Evolutionary conservation across 2,797 vertebrate genomes (phyloP).

Genomic region (Kryptopterus vitreolus): DNA sequence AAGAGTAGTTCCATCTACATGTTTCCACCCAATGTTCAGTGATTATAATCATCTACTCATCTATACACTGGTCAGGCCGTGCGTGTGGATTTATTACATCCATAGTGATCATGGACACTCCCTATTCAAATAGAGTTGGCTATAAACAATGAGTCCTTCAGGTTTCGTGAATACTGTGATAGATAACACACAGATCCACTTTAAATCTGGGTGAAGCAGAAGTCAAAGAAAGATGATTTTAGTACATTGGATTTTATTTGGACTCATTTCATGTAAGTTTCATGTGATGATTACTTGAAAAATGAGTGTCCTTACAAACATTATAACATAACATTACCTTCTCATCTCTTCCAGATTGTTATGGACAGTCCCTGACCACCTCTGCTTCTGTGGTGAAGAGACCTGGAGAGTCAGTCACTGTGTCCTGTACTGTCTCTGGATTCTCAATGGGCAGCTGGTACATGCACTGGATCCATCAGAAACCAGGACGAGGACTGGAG

Average conservation of each 20-base stretch:
- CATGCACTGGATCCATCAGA: too few relatives aligned
- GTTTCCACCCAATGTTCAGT: neutral
- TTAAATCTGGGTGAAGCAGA: neutral
- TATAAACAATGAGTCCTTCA: too few relatives aligned
- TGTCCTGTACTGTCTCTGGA: too few relatives aligned
- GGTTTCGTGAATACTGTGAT: too few relatives aligned
- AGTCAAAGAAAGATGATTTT: neutral
- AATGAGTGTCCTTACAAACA: neutral
- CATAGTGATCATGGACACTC: too few relatives aligned
- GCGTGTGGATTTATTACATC: too few relatives aligned
- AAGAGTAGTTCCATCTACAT: too few relatives aligned
- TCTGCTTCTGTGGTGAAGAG: conserved; percentile 39
- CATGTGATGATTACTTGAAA: neutral
- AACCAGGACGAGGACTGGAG: too few relatives aligned
- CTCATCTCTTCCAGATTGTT: conserved; percentile 7
- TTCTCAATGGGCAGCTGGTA: too few relatives aligned
- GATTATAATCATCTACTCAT: neutral
- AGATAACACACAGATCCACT: neutral
- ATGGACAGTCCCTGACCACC: neutral
- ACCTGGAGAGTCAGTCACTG: conserved; percentile 42
- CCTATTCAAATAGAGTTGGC: too few relatives aligned
- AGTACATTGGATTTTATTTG: conserved; percentile 18
- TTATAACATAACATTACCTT: neutral
- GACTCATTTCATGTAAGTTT: conserved; percentile 32
- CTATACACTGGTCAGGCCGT: too few relatives aligned